Evolutionary conservation across 2,113 vertebrate genomes (phyloP).

Genomic region (Chaetorhynchus papuensis): DNA sequence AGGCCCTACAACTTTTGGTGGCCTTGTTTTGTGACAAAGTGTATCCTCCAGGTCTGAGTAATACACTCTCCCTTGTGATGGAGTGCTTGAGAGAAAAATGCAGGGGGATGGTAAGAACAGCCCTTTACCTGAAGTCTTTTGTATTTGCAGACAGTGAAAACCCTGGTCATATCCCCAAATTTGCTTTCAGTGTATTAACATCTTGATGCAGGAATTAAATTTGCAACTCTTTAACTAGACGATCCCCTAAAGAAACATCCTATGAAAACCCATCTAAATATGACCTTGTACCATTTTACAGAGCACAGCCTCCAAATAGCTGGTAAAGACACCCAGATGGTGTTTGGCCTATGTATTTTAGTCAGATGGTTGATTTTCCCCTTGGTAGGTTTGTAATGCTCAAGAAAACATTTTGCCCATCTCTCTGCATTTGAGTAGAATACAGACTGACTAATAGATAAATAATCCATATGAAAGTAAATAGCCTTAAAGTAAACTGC

Average conservation of each 20-base stretch:
- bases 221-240: slow-evolving; percentile 46
- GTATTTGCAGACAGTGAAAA: slow-evolving; percentile 54
- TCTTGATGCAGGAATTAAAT: slow-evolving; percentile 66
- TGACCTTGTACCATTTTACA: slow-evolving; percentile 71
- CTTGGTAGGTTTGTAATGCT: slow-evolving; percentile 73
- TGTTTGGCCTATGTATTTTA: slow-evolving; percentile 69
- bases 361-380: slow-evolving; percentile 78
- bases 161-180: slow-evolving; percentile 56
- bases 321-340: slow-evolving; percentile 70
- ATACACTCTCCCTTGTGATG: background rate
- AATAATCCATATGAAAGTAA: slow-evolving; percentile 76
- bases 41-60: slow-evolving; percentile 55
- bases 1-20: slow-evolving; percentile 29
- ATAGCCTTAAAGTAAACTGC: slow-evolving; percentile 79
- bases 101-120: slow-evolving; percentile 25
- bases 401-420: slow-evolving; percentile 77
- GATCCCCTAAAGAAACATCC: slow-evolving; percentile 65
- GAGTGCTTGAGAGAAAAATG: slow-evolving; percentile 43
- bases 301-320: slow-evolving; percentile 71
- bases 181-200: slow-evolving; percentile 52
- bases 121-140: slow-evolving; percentile 55
- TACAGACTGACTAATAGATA: slow-evolving; percentile 80
- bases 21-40: slow-evolving; percentile 59
- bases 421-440: slow-evolving; percentile 78
- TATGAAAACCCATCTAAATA: slow-evolving; percentile 59